Percentiles rank a stretch among this genome's conserved stretches.
Evolutionary conservation across 2,797 vertebrate species (phyloP).

Genomic region (Gallinago stenura): DNA sequence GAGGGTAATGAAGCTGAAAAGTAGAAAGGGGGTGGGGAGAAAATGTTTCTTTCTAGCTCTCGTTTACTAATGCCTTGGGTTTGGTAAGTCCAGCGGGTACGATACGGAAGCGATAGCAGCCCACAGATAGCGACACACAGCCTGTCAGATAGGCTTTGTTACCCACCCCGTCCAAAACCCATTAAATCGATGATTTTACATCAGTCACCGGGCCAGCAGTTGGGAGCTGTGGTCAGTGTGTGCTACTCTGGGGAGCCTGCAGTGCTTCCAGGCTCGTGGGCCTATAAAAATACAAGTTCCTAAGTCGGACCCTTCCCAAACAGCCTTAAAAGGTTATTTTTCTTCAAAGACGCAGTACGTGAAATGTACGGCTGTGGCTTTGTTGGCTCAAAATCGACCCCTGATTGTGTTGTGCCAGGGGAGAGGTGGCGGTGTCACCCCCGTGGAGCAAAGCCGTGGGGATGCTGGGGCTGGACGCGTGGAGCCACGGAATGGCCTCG

Average conservation of each 20-base stretch:
- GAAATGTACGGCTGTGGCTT: background rate
- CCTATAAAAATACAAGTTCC: background rate
- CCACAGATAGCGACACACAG: fast-evolving
- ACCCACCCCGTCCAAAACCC: background rate
- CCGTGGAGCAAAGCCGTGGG: fast-evolving
- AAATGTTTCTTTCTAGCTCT: background rate
- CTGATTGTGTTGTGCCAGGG: background rate
- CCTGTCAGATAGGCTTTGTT: fast-evolving
- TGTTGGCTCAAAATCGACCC: fast-evolving
- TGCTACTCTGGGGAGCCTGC: background rate
- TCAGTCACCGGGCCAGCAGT: fast-evolving
- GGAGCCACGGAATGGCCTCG: background rate
- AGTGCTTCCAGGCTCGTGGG: background rate
- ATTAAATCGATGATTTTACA: fast-evolving
- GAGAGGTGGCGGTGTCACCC: background rate
- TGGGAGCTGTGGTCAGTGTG: background rate
- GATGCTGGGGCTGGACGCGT: background rate
- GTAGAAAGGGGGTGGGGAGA: slow-evolving; percentile 4
- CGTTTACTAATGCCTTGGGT: background rate
- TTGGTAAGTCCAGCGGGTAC: background rate
- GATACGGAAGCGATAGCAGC: background rate
- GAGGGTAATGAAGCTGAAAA: slow-evolving; percentile 36
- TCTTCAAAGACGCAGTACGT: background rate
- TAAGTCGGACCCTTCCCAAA: background rate
- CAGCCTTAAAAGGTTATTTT: background rate